Evolutionary conservation across 2,113 vertebrate species (phyloP).

Genomic region (Onychorhynchus coronatus): DNA sequence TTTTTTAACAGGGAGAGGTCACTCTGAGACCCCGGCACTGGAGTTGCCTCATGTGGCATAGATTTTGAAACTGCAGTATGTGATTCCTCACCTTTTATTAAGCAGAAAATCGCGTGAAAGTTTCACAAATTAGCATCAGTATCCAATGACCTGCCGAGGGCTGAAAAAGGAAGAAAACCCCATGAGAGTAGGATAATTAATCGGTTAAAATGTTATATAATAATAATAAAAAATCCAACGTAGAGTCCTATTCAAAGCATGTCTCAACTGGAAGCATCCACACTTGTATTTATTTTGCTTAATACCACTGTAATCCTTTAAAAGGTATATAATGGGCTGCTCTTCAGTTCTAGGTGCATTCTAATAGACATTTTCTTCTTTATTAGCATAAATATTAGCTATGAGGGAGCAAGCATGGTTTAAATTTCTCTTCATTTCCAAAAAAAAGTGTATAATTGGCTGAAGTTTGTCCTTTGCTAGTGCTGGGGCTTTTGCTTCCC

Average conservation of each 20-base stretch:
- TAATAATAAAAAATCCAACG: background rate
- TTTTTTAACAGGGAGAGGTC: background rate
- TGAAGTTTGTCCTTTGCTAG: background rate
- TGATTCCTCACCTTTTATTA: constrained; percentile 12
- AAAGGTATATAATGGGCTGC: background rate
- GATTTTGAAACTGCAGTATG: constrained; percentile 14
- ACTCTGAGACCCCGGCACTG: background rate
- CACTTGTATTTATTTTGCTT: background rate
- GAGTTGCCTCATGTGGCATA: background rate
- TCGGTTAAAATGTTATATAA: background rate
- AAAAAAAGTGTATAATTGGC: background rate
- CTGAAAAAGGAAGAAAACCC: background rate
- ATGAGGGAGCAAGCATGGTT: background rate
- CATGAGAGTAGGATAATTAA: background rate
- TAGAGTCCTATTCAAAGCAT: background rate
- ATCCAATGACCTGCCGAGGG: background rate
- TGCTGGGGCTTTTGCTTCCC: background rate
- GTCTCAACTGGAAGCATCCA: background rate
- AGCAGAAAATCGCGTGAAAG: constrained; percentile 15
- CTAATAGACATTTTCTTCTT: background rate
- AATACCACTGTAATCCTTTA: background rate
- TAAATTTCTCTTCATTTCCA: background rate
- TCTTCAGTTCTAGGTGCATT: background rate
- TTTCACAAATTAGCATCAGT: constrained; percentile 29
- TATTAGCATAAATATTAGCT: background rate